Evolutionary conservation across 2,113 vertebrate genomes (phyloP), one percentile per base, ranked within the genome.

Genomic region (Desmodus rotundus): DNA sequence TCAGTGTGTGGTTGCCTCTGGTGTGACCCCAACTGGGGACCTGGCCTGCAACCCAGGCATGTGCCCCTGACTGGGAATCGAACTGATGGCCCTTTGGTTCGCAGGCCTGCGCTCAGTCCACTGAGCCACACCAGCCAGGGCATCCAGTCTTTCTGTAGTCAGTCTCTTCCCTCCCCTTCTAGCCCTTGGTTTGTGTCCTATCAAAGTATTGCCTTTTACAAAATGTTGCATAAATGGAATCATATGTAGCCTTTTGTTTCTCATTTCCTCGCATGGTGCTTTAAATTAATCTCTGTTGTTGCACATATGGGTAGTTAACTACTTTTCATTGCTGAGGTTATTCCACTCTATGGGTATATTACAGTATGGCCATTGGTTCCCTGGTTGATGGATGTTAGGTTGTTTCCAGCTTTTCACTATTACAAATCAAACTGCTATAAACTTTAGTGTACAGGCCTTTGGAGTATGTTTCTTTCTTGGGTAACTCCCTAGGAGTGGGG

Each of bases 121-220:
- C 56, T 58, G 56, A 58, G 56, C 22, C 8, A 24, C 56, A 24
- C 20, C 56, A 58, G 56, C 56, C 56, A 58, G 56, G 56, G 22
- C 56, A 58, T 70, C 17, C 83, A 28, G 68, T 73, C 47, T 78
- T 22, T 89, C 22, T 89, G 28, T 45, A 61, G 50, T 92, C 7
- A 20, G 0, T 76, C 24, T 7, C 13, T 31, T 85, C 43, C 33
- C 17, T 72, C 65, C 33, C 13, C 22, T 87, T 28, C 33, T 17
- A 84, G 31, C 12, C 13, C n/a, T 38, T 56, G 36, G 26, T 63
- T 82, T 47, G 56, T 93, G 87, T 84, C 74, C 63, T 78, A 76
- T 86, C 65, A 73, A 31, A 93, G 41, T 86, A 95, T 52, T 89
- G 72, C 19, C 65, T 84, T 95, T 95, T 92, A n/a, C 41, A 92